Conservation (phyloP, 2,888 invertebrate genomes). For the Micropterix aruncella region DNA sequence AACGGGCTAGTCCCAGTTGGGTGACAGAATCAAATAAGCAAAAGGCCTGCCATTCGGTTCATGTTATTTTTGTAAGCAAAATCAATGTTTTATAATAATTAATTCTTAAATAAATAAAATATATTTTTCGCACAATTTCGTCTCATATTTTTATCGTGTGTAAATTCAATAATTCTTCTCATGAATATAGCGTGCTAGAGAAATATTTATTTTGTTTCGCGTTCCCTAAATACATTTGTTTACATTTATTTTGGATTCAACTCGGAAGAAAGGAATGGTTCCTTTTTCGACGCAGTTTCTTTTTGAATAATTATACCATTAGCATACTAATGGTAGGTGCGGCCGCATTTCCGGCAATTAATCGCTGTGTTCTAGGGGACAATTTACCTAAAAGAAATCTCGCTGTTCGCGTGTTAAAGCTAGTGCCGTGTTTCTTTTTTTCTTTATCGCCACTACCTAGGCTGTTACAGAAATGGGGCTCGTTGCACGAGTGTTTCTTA, state of each 20-base stretch:
- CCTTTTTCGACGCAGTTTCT: neutral
- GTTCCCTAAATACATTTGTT: no score
- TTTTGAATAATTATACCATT: neutral
- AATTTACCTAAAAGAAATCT: neutral
- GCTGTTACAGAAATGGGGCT: neutral
- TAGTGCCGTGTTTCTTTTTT: neutral
- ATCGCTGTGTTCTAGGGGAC: neutral
- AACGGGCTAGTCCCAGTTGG: no score
- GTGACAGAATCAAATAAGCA: no score
- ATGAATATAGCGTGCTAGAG: no score
- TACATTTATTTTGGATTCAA: no score
- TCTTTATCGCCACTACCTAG: neutral
- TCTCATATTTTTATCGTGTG: no score
- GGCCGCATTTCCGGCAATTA: neutral
- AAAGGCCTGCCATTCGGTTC: no score
- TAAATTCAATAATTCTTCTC: no score
- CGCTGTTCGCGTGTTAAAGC: neutral
- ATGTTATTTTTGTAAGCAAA: no score
- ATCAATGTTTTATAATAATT: no score
- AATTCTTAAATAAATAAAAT: neutral
- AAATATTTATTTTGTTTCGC: no score
- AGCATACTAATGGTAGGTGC: neutral
- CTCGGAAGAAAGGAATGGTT: neutral
- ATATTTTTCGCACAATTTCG: neutral
- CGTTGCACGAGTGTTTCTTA: neutral